Evolutionary conservation across 2,113 vertebrate species (phyloP).

Genomic region (Dasyprocta punctata): DNA sequence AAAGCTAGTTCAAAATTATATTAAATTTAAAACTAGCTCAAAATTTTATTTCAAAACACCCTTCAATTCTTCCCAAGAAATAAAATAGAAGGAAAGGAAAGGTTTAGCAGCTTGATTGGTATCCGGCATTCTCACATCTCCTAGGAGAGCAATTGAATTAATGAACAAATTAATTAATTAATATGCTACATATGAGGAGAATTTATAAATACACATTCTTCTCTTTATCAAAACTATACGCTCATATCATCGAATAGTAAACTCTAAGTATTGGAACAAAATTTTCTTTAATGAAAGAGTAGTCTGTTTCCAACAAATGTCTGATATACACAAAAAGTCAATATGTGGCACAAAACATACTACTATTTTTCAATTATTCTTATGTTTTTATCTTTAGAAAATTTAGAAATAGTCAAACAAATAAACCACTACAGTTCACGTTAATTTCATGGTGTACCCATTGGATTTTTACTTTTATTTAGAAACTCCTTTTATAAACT

Average conservation of each 20-base stretch:
- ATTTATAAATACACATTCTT: not conserved
- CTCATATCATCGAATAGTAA: not conserved
- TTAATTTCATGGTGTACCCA: not conserved
- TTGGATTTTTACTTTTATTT: not conserved
- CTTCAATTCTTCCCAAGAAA: not conserved
- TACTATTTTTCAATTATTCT: conserved; percentile 37
- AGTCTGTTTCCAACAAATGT: not conserved
- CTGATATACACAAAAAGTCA: not conserved
- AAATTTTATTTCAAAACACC: conserved; percentile 22
- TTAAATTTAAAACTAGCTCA: not conserved
- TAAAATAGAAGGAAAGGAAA: not conserved
- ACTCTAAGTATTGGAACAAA: not conserved
- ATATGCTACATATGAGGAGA: not conserved
- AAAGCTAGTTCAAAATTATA: not conserved
- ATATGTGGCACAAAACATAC: not conserved
- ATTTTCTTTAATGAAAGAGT: conserved; percentile 13
- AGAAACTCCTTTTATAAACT: not conserved
- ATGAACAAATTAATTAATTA: conserved; percentile 16
- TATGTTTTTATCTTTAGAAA: conserved; percentile 14
- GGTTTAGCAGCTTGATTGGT: not conserved
- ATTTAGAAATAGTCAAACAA: not conserved
- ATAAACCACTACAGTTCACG: not conserved
- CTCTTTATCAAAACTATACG: not conserved
- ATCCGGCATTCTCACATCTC: not conserved
- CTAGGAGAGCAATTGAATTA: not conserved